Base-by-base conservation (phyloP, 1,140 invertebrate genomes). In the Drosophila setifemur region DNA sequence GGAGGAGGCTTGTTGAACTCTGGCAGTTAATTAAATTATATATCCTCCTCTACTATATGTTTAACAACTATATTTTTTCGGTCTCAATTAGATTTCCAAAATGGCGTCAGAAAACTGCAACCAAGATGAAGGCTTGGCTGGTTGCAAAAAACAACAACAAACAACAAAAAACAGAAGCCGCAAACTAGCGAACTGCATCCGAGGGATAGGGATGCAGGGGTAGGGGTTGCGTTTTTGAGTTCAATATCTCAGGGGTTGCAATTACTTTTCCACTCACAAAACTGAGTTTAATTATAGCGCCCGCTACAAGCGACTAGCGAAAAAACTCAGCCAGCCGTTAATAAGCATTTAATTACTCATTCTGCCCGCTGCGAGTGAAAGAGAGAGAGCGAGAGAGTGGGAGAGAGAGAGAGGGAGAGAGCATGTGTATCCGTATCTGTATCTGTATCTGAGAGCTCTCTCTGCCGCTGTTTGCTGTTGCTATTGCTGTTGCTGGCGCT, bases 321-420 rank as follows among this genome's bases (percentile, higher is more conserved):
- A 85, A 71, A 60, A 74, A 81, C 82, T 82, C 76, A 87, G 72
- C 76, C 58, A 82, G 85, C 82, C 81, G 81, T 86, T 86, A 86
- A 86, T 86, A 86, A 86, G 81, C 81, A 86, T 86, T 86, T 86
- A 86, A 86, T 86, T 86, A 86, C 81, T 86, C 81, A 73, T 58
- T 73, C 70, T 58, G 69, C 28, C 8, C 26, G 18, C 37, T 7
- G 11, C n/a, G n/a, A 19, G 21, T 55, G 14, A 57, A 57, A 52
- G 69, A 29, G 55, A 19, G 48, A 55, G 44, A 28, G 57, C 33
- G 45, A 14, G 53, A 45, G 43, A 25, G 37, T 26, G 49, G 28
- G 55, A 26, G 39, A 37, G 42, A 37, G 49, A 39, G 61, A 29
- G 12, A 31, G 23, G 16, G 42, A 18, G 1, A 23, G 12, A 16